Percentiles rank a stretch among this genome's conserved stretches.
These are phyloP conservation scores for Tinea trinotella DNA, from an alignment of 2,888 invertebrate species.

Conservation along the genomic window DNA sequence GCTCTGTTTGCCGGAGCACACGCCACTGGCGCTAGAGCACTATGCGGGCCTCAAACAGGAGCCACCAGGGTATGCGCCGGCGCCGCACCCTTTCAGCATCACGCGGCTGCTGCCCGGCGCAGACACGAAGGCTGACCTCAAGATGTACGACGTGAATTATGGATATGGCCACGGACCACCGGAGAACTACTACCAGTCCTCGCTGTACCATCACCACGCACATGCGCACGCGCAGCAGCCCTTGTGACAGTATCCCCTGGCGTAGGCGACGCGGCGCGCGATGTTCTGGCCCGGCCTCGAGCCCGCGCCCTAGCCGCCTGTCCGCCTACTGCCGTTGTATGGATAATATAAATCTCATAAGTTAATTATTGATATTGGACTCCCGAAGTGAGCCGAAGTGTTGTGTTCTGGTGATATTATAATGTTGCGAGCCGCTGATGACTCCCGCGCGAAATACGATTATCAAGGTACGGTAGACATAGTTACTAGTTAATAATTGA, in stretches of 20 bases:
- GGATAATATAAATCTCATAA: conserved; percentile 41
- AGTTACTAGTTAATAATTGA: conserved; percentile 13
- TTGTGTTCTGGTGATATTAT: conserved; percentile 61
- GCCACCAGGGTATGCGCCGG: conserved; percentile 83
- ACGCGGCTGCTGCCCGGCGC: conserved; percentile 90
- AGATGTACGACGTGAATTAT: conserved; percentile 89
- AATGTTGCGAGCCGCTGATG: conserved; percentile 28
- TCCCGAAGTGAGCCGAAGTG: conserved; percentile 55
- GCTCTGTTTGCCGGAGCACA: conserved; percentile 74
- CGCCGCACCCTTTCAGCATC: conserved; percentile 95
- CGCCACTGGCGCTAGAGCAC: conserved; percentile 73
- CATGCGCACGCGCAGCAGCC: conserved; percentile 81
- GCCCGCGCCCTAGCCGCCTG: conserved; percentile 37
- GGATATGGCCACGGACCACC: conserved; percentile 71
- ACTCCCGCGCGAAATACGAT: conserved; percentile 29
- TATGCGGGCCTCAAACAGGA: conserved; percentile 84
- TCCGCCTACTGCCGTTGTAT: conserved; percentile 18
- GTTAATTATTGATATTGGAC: conserved; percentile 49
- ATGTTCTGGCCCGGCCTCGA: conserved; percentile 36
- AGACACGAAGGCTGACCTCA: conserved; percentile 90
- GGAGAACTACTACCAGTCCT: conserved; percentile 88
- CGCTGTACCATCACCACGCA: conserved; percentile 80
- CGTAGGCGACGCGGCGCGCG: conserved; percentile 74
- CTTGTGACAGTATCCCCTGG: conserved; percentile 94
- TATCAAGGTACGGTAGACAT: conserved; percentile 14